These are phyloP conservation scores for Chrysochloris asiatica DNA, from an alignment of 2,113 vertebrate species.

Conservation along the genomic window DNA sequence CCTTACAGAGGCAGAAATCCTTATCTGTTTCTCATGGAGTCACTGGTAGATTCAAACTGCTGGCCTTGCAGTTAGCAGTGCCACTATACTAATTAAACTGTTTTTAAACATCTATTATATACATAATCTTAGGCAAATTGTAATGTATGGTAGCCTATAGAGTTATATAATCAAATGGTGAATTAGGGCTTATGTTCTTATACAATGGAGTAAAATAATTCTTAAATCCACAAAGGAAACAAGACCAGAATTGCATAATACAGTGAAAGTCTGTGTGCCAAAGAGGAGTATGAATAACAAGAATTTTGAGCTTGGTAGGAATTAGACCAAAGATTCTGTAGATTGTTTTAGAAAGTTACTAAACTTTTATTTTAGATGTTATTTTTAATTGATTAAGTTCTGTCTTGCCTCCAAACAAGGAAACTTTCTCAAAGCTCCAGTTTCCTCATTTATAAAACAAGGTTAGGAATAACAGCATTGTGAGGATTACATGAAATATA, in stretches of 20 bases:
- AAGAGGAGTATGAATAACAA: neutral
- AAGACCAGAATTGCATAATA: neutral
- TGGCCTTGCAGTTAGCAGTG: too few relatives aligned
- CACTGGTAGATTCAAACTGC: too few relatives aligned
- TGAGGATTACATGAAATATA: neutral
- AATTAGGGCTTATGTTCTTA: neutral
- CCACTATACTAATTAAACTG: too few relatives aligned
- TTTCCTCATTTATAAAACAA: neutral
- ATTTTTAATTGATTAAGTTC: neutral
- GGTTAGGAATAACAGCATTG: neutral
- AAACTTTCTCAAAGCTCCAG: neutral
- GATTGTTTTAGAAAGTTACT: neutral
- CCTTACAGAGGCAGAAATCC: too few relatives aligned
- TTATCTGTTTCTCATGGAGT: too few relatives aligned
- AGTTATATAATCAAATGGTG: neutral
- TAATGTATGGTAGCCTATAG: neutral
- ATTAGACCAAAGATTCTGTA: neutral
- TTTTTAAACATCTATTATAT: too few relatives aligned
- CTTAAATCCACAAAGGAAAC: neutral
- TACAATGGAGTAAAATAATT: neutral
- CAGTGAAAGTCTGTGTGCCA: neutral
- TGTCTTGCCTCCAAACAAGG: neutral
- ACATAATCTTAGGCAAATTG: neutral
- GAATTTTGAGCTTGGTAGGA: neutral
- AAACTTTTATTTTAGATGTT: neutral